phyloP scores from a whole-genome alignment of 2,113 vertebrate species.

The Mormoops blainvillei region DNA sequence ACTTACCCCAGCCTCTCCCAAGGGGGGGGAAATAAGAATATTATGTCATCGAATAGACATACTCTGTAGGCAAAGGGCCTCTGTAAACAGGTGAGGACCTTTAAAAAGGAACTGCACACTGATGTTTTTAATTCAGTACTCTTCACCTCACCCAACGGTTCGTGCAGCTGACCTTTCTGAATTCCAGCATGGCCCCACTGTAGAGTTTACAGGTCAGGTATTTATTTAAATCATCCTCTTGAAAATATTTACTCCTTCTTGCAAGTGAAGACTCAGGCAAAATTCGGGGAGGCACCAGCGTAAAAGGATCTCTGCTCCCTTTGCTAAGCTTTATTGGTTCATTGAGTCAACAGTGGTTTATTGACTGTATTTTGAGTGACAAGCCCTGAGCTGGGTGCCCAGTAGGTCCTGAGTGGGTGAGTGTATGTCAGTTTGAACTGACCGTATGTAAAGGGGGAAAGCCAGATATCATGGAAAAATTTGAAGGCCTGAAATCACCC shows the following conservation, averaged over 20 bases:
- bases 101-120: background rate
- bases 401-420: background rate
- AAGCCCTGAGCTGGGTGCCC: background rate
- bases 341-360: background rate
- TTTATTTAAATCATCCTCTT: background rate
- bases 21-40: background rate
- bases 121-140: background rate
- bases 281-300: background rate
- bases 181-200: background rate
- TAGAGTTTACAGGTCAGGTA: background rate
- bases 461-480: background rate
- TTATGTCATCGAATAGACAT: background rate
- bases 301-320: background rate
- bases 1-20: slow-evolving; percentile 31
- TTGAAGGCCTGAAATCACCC: background rate
- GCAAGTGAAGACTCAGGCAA: background rate
- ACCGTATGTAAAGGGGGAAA: background rate
- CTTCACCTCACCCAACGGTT: background rate
- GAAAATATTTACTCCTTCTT: background rate
- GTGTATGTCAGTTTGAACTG: background rate
- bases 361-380: background rate
- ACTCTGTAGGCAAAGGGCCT: background rate
- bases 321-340: background rate
- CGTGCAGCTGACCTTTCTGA: background rate
- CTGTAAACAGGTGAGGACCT: background rate